These are phyloP conservation scores for Leiothrix lutea DNA, from an alignment of 2,113 vertebrate species.

Conservation along the genomic window DNA sequence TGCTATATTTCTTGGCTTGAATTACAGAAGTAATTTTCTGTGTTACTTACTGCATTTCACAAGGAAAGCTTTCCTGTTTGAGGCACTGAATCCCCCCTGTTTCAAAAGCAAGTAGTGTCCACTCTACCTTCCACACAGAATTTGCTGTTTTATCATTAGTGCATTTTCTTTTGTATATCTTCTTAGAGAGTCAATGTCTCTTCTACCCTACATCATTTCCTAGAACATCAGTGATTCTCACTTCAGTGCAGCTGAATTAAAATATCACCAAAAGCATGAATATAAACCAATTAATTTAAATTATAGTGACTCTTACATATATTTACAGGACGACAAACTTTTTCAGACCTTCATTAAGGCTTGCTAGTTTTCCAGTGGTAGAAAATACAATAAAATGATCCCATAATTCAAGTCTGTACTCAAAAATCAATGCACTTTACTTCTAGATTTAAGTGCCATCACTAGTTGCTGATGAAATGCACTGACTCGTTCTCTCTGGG, in stretches of 20 bases:
- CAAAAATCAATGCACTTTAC: conserved; percentile 57
- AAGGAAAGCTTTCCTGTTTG: background rate
- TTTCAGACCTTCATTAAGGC: background rate
- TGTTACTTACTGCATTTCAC: background rate
- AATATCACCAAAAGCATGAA: background rate
- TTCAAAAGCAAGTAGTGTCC: background rate
- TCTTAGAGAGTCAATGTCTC: background rate
- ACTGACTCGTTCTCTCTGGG: conserved; percentile 80
- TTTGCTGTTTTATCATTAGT: background rate
- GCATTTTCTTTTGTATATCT: background rate
- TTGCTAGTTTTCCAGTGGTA: background rate
- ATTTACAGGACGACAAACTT: background rate
- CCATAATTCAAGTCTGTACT: background rate
- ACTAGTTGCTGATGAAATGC: conserved; percentile 87
- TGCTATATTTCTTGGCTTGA: background rate
- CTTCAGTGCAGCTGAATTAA: background rate
- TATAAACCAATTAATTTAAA: background rate
- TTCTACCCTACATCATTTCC: background rate
- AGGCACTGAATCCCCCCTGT: background rate
- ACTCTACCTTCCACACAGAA: background rate
- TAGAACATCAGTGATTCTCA: background rate
- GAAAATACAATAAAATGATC: background rate
- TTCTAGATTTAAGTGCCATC: conserved; percentile 85
- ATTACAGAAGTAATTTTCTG: background rate
- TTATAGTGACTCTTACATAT: background rate